A percentile compares a stretch with the other conserved stretches of the same genome.
Evolutionary conservation across 2,888 invertebrate genomes (phyloP).

Genomic region (Augiades crinisus): DNA sequence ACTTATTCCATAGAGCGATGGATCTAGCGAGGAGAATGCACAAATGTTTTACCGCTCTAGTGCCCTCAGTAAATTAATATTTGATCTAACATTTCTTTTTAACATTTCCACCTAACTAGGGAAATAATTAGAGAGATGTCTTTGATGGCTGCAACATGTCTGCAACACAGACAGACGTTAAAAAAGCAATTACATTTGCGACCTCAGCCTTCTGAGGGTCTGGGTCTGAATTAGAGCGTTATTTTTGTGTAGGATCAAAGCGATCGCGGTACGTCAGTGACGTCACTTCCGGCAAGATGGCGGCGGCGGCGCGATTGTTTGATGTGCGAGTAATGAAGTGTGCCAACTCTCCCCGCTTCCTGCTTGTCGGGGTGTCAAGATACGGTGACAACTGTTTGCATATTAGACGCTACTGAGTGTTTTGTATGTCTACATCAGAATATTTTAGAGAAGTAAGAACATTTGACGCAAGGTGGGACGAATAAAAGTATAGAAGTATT

Average conservation of each 20-base stretch:
- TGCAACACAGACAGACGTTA: conserved; percentile 6
- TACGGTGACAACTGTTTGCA: conserved; percentile 59
- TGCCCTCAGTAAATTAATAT: not conserved
- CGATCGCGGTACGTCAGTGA: conserved; percentile 66
- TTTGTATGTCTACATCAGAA: not conserved
- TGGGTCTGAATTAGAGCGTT: conserved; percentile 47
- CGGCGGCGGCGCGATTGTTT: conserved; percentile 75
- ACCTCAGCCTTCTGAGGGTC: conserved; percentile 36
- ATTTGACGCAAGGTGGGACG: too few relatives aligned
- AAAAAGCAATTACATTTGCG: conserved; percentile 54
- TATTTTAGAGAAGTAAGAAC: not conserved
- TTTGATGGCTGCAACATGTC: conserved; percentile 12
- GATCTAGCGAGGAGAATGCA: too few relatives aligned
- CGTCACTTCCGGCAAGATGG: conserved; percentile 73
- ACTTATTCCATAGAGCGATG: too few relatives aligned
- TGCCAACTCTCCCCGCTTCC: conserved; percentile 72
- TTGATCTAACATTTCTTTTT: conserved; percentile 6
- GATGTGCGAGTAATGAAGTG: conserved; percentile 81
- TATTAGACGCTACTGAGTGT: conserved; percentile 42
- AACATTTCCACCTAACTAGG: conserved; percentile 12
- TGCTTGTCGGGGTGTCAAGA: conserved; percentile 73
- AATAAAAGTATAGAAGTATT: too few relatives aligned
- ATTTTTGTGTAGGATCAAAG: conserved; percentile 77
- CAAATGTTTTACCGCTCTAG: conserved; percentile 6
- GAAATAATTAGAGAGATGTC: conserved; percentile 16